Evolutionary conservation across 1,140 invertebrate genomes (phyloP), one percentile per base, ranked within the genome.

Genomic region (Zaprionus africanus): DNA sequence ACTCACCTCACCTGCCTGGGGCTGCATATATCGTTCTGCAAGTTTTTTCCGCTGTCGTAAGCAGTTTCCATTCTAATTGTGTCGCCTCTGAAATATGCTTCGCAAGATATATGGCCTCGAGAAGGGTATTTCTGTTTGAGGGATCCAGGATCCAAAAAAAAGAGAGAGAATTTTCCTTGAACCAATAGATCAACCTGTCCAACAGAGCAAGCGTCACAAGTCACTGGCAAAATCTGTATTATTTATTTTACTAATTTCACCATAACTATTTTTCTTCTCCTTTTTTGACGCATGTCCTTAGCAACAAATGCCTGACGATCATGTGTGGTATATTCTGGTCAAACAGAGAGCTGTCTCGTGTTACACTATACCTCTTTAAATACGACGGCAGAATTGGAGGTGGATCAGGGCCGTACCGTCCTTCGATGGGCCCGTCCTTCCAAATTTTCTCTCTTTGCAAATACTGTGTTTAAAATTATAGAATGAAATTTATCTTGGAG

Each of bases 41-140:
- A 53, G 57, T 68, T 81, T 62, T 78, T 81, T 70, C 26, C 81
- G 65, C 76, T 56, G 61, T 49, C 68, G 63, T 77, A 78, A 77
- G 66, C 65, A 61, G 70, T 73, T 87, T 56, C 54, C 64, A 74
- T 78, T 78, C 70, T 60, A 88, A 72, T 70, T 73, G 73, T 79
- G 66, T 64, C 62, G 64, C 72, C 28, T 28, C 49, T 70, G 77
- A 68, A 64, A 72, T 49, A 83, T 80, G 64, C 73, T 60, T 38
- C 15, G 51, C 38, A 56, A 64, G 63, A 86, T 88, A 78, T 88
- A 86, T 83, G n/a, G 34, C 53, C 9, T 12, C 41, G 4, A 58
- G 12, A 2, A 22, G 11, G 41, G 19, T 12, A 51, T 61, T 38
- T 9, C 41, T 12, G 0, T 54, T 43, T 11, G 22, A 38, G 19